Evolutionary conservation across 2,113 vertebrate genomes (phyloP).

Genomic region (Chloropsis hardwickii): DNA sequence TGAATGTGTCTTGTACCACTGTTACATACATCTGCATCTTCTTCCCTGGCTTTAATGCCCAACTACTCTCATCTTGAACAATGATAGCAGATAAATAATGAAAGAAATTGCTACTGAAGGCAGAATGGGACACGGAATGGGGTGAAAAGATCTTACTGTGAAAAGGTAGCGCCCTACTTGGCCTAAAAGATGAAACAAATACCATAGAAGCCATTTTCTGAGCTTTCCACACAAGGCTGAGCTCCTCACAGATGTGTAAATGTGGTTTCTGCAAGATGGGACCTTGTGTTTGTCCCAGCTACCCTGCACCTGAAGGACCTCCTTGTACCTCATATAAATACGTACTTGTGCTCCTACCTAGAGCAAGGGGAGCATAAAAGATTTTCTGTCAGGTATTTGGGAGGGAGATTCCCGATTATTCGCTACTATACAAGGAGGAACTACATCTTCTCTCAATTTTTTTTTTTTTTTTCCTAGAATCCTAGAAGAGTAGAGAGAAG

Average conservation of each 20-base stretch:
- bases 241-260: background rate
- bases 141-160: background rate
- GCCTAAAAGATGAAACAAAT: background rate
- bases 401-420: background rate
- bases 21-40: background rate
- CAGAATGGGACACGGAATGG: background rate
- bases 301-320: background rate
- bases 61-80: background rate
- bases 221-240: background rate
- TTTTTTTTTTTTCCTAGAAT: too few species aligned
- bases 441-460: background rate
- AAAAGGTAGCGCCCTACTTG: background rate
- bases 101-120: background rate
- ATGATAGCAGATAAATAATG: background rate
- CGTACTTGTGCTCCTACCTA: background rate
- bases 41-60: background rate
- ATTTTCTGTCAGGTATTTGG: background rate
- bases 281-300: background rate
- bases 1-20: background rate
- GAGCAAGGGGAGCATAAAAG: background rate
- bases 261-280: background rate
- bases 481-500: background rate
- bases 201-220: background rate
- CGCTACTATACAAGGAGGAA: background rate
- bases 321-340: background rate